phyloP scores from a whole-genome alignment of 2,797 vertebrate genomes.

The Myotis myotis region DNA sequence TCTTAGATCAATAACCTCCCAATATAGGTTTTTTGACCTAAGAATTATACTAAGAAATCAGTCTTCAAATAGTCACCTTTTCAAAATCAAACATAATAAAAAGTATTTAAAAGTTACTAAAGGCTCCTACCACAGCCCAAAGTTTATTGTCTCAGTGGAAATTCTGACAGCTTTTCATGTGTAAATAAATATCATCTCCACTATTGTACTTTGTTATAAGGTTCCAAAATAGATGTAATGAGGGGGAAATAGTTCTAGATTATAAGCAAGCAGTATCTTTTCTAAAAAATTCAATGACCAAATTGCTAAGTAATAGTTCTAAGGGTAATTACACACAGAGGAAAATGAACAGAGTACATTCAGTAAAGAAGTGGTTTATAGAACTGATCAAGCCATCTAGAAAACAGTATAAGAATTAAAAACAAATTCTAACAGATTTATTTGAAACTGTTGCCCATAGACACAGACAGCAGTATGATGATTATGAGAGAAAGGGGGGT shows the following conservation, averaged over 20 bases:
- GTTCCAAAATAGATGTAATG: background rate
- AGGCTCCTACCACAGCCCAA: background rate
- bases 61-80: background rate
- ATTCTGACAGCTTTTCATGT: constrained; percentile 36
- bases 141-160: constrained; percentile 27
- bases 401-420: background rate
- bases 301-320: background rate
- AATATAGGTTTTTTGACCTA: background rate
- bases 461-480: too few species aligned
- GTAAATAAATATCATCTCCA: background rate
- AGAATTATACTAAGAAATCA: constrained; percentile 1
- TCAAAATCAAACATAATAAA: constrained; percentile 8
- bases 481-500: too few species aligned
- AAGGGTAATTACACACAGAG: background rate
- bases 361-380: background rate
- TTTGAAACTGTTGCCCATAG: background rate
- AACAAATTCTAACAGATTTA: background rate
- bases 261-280: background rate
- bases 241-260: background rate
- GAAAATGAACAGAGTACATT: background rate
- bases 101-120: constrained; percentile 46
- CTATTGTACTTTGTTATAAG: background rate
- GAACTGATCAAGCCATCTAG: background rate
- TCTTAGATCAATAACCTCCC: constrained; percentile 39
- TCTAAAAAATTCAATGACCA: background rate